Evolutionary conservation across 2,888 invertebrate genomes (phyloP), one percentile per base, ranked within the genome.

Genomic region (Eumerus sabulonum): DNA sequence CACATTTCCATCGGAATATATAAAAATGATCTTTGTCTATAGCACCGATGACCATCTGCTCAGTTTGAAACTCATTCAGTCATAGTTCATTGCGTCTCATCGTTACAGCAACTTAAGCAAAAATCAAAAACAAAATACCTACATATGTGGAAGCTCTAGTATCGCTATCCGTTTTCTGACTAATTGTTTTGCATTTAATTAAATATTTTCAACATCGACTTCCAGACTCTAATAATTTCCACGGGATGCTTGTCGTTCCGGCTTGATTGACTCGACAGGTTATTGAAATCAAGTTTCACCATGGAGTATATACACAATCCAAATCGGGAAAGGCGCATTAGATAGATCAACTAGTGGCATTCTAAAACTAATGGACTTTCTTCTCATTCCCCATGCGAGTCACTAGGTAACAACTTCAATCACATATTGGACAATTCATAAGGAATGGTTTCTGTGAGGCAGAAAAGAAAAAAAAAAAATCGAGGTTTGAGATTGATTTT

Each of bases 141-240:
- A n/a, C n/a, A n/a, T n/a, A n/a, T n/a, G n/a, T n/a, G n/a, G n/a
- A 72, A 72, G 67, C 66, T 53, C 66, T 72, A 50, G 72, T 64
- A 72, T n/a, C n/a, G 76, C 77, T 60, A 71, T 60, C 16, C 72
- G 56, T 60, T 45, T 71, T 67, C 60, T 67, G 77, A 77, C 77
- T 72, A 77, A 77, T 77, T 77, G 77, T 56, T 67, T 67, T 57
- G 56, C 67, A 72, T 77, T 77, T 56, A 77, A 77, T 67, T 53
- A 53, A 27, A n/a, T 74, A 74, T 74, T 44, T 42, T 42, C 14
- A 45, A 19, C 19, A 57, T 62, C 12, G 51, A 19, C 19, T 62
- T 56, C 12, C 45, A 62, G 44, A 56, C 56, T 60, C 35, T 47
- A 40, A 50, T 71, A 66, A 76, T 76, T 62, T 72, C 62, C 59